Evolutionary conservation across 64 coral and sea anemone genomes (phyloP).

Genomic region (Exaiptasia diaphana): DNA sequence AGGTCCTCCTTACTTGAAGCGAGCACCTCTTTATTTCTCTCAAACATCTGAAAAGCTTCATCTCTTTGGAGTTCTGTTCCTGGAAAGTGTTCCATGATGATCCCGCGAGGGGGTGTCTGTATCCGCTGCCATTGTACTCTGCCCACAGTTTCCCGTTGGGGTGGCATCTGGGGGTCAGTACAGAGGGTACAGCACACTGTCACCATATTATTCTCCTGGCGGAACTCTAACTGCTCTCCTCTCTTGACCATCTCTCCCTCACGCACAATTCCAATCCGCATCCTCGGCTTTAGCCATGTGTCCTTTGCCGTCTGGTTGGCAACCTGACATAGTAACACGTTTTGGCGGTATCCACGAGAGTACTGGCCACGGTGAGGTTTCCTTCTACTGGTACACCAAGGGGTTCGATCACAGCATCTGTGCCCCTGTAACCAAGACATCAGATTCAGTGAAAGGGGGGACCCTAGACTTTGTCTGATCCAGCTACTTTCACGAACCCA

Average conservation of each 20-base stretch:
- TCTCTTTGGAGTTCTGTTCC: slow-evolving; percentile 13
- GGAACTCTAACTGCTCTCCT: slow-evolving; percentile 13
- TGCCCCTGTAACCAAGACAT: neutral
- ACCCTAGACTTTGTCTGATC: neutral
- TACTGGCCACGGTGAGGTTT: slow-evolving; percentile 41
- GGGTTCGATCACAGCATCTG: slow-evolving; percentile 6
- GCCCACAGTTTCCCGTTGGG: neutral
- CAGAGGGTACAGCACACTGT: neutral
- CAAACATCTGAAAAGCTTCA: slow-evolving; percentile 17
- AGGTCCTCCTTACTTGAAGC: neutral
- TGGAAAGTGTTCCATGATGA: slow-evolving; percentile 36
- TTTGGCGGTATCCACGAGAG: slow-evolving; percentile 33
- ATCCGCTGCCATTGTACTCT: neutral
- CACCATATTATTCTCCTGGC: slow-evolving; percentile 9
- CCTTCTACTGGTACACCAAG: slow-evolving; percentile 19
- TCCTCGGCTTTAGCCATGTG: slow-evolving; percentile 51
- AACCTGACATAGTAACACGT: slow-evolving; percentile 28
- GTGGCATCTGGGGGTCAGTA: slow-evolving; percentile 10
- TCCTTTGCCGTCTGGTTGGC: slow-evolving; percentile 6
- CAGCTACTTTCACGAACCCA: slow-evolving; percentile 40
- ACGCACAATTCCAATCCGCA: slow-evolving; percentile 7
- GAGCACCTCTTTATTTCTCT: slow-evolving; percentile 31
- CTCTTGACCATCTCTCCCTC: neutral
- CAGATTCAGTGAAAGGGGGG: slow-evolving; percentile 11
- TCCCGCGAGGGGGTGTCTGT: slow-evolving; percentile 2